phyloP scores from a whole-genome alignment of 2,113 vertebrate species.

The Barbus barbus region DNA sequence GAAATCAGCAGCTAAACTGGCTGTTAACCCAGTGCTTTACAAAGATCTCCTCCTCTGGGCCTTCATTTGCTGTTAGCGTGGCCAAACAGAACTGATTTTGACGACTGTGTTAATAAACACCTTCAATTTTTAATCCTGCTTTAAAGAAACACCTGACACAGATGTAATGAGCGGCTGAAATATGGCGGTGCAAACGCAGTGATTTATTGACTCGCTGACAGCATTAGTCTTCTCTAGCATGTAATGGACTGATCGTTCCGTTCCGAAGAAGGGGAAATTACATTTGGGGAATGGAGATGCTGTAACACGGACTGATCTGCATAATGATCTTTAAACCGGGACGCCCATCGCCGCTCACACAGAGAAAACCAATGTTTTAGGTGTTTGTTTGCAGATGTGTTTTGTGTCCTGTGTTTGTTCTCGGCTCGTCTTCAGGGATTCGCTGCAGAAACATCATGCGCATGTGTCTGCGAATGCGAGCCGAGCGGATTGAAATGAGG shows the following conservation, averaged over 20 bases:
- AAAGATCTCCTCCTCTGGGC: background rate
- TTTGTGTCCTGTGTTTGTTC: background rate
- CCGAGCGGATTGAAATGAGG: background rate
- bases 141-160: background rate
- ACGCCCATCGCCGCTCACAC: background rate
- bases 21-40: background rate
- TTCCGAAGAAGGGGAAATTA: slow-evolving; percentile 47
- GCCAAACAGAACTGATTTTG: background rate
- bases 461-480: too few relatives aligned
- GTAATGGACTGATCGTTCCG: slow-evolving; percentile 55
- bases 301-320: slow-evolving; percentile 42
- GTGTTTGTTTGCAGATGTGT: background rate
- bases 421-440: too few relatives aligned
- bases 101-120: slow-evolving; percentile 22
- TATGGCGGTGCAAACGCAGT: background rate
- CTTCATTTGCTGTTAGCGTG: background rate
- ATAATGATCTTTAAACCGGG: slow-evolving; percentile 52
- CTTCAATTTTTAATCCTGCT: slow-evolving; percentile 42
- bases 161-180: slow-evolving; percentile 30
- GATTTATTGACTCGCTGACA: slow-evolving; percentile 50
- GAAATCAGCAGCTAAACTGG: slow-evolving; percentile 7
- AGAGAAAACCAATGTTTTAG: background rate
- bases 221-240: slow-evolving; percentile 52
- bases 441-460: too few relatives aligned
- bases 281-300: slow-evolving; percentile 42